Evolutionary conservation across 2,797 vertebrate species (phyloP), one percentile per base, ranked within the genome.

Genomic region (Neosilurus hyrtlii): DNA sequence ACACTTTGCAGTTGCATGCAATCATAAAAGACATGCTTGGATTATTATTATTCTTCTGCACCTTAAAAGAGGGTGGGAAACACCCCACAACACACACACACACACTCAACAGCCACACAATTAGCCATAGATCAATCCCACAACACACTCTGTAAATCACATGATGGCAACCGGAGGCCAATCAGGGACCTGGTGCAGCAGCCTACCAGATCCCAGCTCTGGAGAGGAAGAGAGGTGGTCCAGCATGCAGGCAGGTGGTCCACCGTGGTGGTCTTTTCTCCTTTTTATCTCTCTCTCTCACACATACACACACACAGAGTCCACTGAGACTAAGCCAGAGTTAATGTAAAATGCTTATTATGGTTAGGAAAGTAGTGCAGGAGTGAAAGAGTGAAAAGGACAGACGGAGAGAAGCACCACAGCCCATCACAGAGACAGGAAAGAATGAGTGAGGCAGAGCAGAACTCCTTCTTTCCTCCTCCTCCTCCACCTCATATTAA

Each of bases 111-210:
- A 80, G 79, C 72, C 77, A 62, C 57, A 73, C 81, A 89, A 89
- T 91, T 88, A 87, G 92, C 90, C 83, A 89, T 89, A 90, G 92
- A 95, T 94, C 90, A 92, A 90, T 93, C 91, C 87, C 82, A 83
- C 88, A 89, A 87, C 89, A 91, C 93, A 95, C 92, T 63, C 92
- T 84, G 91, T 95, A 95, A 95, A 95, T 95, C 93, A 93, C 88
- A 86, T 88, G 89, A 91, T 91, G 91, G 70, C 78, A 85, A 82
- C 77, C 65, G 73, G 68, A 80, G 62, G 61, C 82, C 86, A 84
- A 82, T 76, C 70, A 86, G 82, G 51, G 78, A 79, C 67, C 66
- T 83, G 73, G 74, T 59, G 79, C 74, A 83, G 81, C 72, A 82
- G 86, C 85, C 67, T 79, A 84, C 82, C 86, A 87, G 83, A 84